Base-by-base conservation (phyloP, 2,113 vertebrate genomes). In the Falco punctatus region DNA sequence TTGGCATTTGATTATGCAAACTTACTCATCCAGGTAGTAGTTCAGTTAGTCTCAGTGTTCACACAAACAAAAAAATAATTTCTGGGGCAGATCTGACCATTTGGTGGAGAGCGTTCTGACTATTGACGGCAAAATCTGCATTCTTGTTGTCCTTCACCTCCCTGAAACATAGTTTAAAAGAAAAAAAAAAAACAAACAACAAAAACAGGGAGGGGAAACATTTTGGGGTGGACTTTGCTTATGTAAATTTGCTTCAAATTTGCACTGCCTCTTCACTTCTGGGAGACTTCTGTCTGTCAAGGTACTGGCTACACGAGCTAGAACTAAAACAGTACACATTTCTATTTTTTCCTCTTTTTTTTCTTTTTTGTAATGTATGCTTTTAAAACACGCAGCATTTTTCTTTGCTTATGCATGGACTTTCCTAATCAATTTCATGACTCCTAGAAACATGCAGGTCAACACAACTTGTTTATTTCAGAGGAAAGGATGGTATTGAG, bases 1-100 rank as follows among this genome's bases (percentile, higher is more conserved):
- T 79, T 79, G 70, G 40, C 65, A 75, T 93, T 71, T 91, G n/a
- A 62, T 94, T 93, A 81, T 81, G 73, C 84, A 87, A 27, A 89
- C 8, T 2, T 93, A 71, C 32, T 93, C 44, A 58, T 57, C 38
- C 42, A 40, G 44, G 27, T 91, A 72, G 51, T 42, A 40, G 55
- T 91, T 91, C 38, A 61, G 4, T 94, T 89, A 81, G 48, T 78
- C 35, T 86, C 62, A 42, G 38, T 58, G 33, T 51, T 87, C 65
- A 54, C 17, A 51, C 16, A 38, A 59, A 38, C 61, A 54, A 78
- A 48, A 48, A 71, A 91, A 51, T 64, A 9, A 26, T 42, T 65
- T 28, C 21, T 88, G n/a, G 55, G 42, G 48, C 46, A 70, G 40
- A 4, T 94, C 81, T 92, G 38, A 24, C 71, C 74, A 44, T 86